These are phyloP conservation scores for Drosophila antonietae DNA, from an alignment of 2,888 invertebrate genomes.

Conservation along the genomic window DNA sequence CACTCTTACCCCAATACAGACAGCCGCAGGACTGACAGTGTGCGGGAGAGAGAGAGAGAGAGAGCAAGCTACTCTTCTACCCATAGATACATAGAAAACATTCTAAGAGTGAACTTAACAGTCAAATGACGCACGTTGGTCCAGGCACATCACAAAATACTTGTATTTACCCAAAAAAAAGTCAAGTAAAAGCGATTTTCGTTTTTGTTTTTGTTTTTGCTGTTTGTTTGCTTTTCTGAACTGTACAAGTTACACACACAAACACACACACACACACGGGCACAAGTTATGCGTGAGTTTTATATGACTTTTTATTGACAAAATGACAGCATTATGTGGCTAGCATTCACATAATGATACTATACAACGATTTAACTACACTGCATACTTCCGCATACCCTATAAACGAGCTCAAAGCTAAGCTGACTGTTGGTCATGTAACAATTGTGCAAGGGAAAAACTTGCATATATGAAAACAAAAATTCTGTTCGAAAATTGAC, in stretches of 20 bases:
- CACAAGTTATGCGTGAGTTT: constrained; percentile 53
- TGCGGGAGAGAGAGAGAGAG: not conserved
- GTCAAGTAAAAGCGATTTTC: constrained; percentile 43
- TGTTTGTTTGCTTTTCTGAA: constrained; percentile 40
- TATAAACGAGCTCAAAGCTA: not conserved
- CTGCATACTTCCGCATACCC: constrained; percentile 7
- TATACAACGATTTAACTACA: constrained; percentile 18
- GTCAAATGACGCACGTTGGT: constrained; percentile 57
- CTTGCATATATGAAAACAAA: too few species aligned
- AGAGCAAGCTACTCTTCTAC: not conserved
- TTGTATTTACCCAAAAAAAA: constrained; percentile 32
- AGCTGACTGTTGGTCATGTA: not conserved
- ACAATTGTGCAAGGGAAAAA: too few species aligned
- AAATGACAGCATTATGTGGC: constrained; percentile 56
- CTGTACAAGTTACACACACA: constrained; percentile 45
- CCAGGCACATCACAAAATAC: constrained; percentile 40
- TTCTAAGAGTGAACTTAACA: constrained; percentile 52
- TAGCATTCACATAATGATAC: constrained; percentile 53
- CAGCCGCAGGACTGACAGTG: not conserved
- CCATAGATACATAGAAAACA: constrained; percentile 7
- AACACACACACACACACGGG: constrained; percentile 3
- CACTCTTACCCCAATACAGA: constrained; percentile 8
- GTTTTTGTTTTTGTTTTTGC: constrained; percentile 21
- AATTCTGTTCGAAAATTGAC: too few species aligned
- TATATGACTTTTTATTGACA: constrained; percentile 61